Evolutionary conservation across 1,140 invertebrate species (phyloP), one percentile per base, ranked within the genome.

Genomic region (Ceratina calcarata): DNA sequence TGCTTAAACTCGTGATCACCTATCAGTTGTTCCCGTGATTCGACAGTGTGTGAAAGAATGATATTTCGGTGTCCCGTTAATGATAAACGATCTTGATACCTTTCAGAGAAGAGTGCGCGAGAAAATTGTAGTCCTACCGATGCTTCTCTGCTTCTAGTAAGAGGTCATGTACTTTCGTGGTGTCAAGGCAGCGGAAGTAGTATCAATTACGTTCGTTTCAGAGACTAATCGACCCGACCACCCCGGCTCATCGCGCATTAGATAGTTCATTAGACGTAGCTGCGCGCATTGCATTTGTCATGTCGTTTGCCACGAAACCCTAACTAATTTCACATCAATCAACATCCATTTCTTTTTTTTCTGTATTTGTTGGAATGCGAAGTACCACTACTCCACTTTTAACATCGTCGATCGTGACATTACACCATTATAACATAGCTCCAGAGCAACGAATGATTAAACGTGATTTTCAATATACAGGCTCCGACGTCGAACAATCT

Each of bases 401-500:
- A n/a, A 15, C 22, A 13, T 15, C 15, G n/a, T 67, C 2, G 67
- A 69, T 27, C 49, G 24, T 55, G 10, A n/a, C 66, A 6, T 53
- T 69, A 7, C 8, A 24, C 0, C 0, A 12, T 67, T 16, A 4
- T 32, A 32, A 32, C 27, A 4, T 32, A 4, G 16, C 8, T 60
- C 16, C n/a, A 20, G 37, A 6, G 7, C 37, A 10, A 45, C 37
- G 37, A 45, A 45, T 6, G 37, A 45, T 45, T 45, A 45, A 45
- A 45, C 37, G 37, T 12, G 62, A 27, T 49, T 45, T 77, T 2
- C 51, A 16, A 55, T 83, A 10, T 61, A 18, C 73, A 93, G 92
- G 85, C 90, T 81, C 89, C 90, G 55, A 60, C 89, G 72, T 82
- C 90, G 49, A 92, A 91, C 75, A 92, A 86, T 83, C 82, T 92